Percentiles rank a stretch among this genome's conserved stretches.
These are phyloP conservation scores for Epinotia demarniana DNA, from an alignment of 2,888 invertebrate species.

Conservation along the genomic window DNA sequence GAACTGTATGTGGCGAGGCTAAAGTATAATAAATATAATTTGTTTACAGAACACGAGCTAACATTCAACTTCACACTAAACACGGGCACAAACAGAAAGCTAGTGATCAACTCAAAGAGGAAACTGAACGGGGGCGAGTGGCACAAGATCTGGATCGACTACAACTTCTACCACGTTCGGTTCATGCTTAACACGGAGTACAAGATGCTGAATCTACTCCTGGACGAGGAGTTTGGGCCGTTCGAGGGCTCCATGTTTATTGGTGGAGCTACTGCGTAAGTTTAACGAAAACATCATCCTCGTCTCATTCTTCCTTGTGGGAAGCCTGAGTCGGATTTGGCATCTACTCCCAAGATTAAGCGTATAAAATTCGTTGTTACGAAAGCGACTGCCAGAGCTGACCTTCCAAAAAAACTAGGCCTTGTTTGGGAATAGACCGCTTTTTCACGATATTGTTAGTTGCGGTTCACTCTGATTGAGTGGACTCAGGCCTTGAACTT, in stretches of 20 bases:
- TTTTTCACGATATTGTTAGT: too few relatives aligned
- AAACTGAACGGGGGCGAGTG: constrained; percentile 96
- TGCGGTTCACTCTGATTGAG: too few relatives aligned
- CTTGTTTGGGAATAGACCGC: too few relatives aligned
- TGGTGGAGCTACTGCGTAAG: constrained; percentile 96
- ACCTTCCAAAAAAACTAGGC: too few relatives aligned
- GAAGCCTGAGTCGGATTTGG: too few relatives aligned
- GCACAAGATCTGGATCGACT: constrained; percentile 98
- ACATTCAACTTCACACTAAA: constrained; percentile 96
- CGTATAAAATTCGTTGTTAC: too few relatives aligned
- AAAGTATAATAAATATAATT: not conserved
- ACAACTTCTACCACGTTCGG: constrained; percentile 96
- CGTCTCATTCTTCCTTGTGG: too few relatives aligned
- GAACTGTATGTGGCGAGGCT: too few relatives aligned
- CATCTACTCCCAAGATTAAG: too few relatives aligned
- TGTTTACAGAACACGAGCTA: constrained; percentile 89
- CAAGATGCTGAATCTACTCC: constrained; percentile 93
- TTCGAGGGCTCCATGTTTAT: constrained; percentile 98
- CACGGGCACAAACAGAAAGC: constrained; percentile 91
- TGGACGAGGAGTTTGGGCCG: constrained; percentile 95
- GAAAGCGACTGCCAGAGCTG: too few relatives aligned
- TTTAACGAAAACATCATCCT: too few relatives aligned
- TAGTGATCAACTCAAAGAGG: constrained; percentile 92
- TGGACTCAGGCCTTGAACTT: too few relatives aligned
- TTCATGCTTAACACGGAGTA: constrained; percentile 96